phyloP scores from a whole-genome alignment of 2,797 vertebrate species.

The Chromis chromis region DNA sequence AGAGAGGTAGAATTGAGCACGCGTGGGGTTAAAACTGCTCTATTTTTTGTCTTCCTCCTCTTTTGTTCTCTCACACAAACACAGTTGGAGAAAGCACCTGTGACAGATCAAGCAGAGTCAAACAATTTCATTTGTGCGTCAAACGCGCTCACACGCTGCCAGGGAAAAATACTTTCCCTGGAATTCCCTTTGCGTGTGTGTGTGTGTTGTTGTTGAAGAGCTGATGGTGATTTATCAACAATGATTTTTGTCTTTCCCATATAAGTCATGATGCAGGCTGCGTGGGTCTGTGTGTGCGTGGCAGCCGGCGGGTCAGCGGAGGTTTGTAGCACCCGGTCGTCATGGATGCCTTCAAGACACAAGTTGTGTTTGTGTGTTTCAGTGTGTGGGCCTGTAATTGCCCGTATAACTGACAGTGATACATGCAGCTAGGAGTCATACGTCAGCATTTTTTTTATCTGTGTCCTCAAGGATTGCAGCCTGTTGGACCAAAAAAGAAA shows the following conservation, averaged over 20 bases:
- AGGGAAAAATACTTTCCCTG: constrained; percentile 27
- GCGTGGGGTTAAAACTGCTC: neutral
- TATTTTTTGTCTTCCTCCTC: neutral
- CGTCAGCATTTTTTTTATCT: constrained; percentile 40
- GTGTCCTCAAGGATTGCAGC: constrained; percentile 11
- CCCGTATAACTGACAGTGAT: constrained; percentile 20
- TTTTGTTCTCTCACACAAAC: neutral
- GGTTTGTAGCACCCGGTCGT: constrained; percentile 48
- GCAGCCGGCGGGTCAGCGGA: constrained; percentile 34
- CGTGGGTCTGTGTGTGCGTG: constrained; percentile 33
- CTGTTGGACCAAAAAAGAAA: constrained; percentile 4
- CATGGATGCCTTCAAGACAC: constrained; percentile 58
- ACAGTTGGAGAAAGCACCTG: constrained; percentile 56
- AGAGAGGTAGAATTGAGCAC: neutral
- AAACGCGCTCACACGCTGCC: constrained; percentile 58
- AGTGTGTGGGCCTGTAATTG: constrained; percentile 28
- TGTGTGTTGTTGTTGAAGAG: constrained; percentile 45
- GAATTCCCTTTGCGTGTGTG: constrained; percentile 35
- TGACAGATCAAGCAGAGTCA: constrained; percentile 73
- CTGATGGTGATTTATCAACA: constrained; percentile 69
- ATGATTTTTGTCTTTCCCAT: constrained; percentile 73
- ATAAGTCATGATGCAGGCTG: constrained; percentile 65
- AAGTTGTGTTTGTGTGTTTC: constrained; percentile 41
- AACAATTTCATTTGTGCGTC: constrained; percentile 70
- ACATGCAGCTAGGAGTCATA: constrained; percentile 26